phyloP scores from a whole-genome alignment of 1,140 invertebrate genomes.

The Drosophila repletoides region DNA sequence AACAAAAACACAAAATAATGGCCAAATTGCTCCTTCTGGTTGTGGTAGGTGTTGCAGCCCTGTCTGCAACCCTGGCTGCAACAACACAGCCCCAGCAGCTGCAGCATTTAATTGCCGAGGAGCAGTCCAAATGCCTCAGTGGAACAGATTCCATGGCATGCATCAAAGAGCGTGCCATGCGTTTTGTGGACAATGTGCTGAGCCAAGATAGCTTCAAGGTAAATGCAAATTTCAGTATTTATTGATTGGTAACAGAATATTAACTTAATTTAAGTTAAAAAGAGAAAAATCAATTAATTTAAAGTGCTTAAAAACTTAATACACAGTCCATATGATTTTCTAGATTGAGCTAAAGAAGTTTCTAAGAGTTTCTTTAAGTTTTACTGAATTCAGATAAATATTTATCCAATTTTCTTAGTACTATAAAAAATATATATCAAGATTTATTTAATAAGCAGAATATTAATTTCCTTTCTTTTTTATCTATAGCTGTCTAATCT shows the following conservation, averaged over 20 bases:
- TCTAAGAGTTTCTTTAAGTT: too few species aligned
- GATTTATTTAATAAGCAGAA: too few species aligned
- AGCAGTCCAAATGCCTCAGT: conserved; percentile 87
- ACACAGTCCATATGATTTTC: too few species aligned
- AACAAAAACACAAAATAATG: conserved; percentile 49
- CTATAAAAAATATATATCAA: too few species aligned
- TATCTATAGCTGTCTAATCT: conserved; percentile 83
- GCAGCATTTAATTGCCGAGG: conserved; percentile 88
- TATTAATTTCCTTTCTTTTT: not conserved
- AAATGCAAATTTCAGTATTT: too few species aligned
- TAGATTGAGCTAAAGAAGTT: too few species aligned
- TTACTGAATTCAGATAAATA: too few species aligned
- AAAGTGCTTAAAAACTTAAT: too few species aligned
- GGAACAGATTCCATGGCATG: conserved; percentile 90
- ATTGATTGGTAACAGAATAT: too few species aligned
- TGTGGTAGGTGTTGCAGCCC: conserved; percentile 46
- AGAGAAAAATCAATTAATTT: too few species aligned
- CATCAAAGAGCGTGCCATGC: conserved; percentile 91
- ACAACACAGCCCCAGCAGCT: conserved; percentile 89
- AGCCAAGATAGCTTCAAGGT: conserved; percentile 90
- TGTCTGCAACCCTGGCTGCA: conserved; percentile 56
- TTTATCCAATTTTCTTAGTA: too few species aligned
- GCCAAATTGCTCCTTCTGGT: conserved; percentile 70
- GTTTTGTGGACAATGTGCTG: conserved; percentile 89
- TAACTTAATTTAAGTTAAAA: too few species aligned